phyloP scores from a whole-genome alignment of 1,140 invertebrate species.

The Drosophila fuyamai region DNA sequence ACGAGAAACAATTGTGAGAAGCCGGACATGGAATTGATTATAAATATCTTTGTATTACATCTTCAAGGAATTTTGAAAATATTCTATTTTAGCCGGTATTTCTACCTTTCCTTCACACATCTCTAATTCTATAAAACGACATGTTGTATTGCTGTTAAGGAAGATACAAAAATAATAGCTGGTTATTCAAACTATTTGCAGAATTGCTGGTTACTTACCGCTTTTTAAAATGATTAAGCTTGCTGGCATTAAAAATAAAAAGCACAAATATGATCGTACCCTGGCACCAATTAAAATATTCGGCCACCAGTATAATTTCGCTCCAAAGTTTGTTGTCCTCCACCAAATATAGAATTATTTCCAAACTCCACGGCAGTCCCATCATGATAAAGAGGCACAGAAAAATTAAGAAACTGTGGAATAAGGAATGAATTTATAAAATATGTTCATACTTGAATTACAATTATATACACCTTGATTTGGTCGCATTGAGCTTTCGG shows the following conservation, averaged over 20 bases:
- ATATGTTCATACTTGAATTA: not conserved
- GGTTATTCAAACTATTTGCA: not conserved
- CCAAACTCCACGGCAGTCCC: conserved; percentile 90
- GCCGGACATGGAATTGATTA: too few species aligned
- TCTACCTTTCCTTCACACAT: too few species aligned
- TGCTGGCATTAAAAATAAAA: conserved; percentile 85
- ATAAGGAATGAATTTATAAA: not conserved
- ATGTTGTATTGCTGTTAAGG: conserved; percentile 16
- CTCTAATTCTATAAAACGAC: too few species aligned
- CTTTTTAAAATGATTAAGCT: conserved; percentile 41
- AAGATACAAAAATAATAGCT: not conserved
- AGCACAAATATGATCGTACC: conserved; percentile 87
- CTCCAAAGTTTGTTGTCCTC: not conserved
- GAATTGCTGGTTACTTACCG: conserved; percentile 40
- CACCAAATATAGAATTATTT: conserved; percentile 85
- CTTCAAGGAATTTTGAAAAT: too few species aligned
- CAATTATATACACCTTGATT: conserved; percentile 17
- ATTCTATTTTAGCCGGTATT: too few species aligned
- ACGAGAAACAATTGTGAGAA: too few species aligned
- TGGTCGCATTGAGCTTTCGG: conserved; percentile 20
- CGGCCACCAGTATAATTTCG: conserved; percentile 85
- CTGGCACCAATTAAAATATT: conserved; percentile 85
- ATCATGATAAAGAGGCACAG: conserved; percentile 90
- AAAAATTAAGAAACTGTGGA: conserved; percentile 87
- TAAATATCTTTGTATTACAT: too few species aligned